These are phyloP conservation scores for Phyto melanocephala DNA, from an alignment of 2,888 invertebrate genomes.

Conservation along the genomic window DNA sequence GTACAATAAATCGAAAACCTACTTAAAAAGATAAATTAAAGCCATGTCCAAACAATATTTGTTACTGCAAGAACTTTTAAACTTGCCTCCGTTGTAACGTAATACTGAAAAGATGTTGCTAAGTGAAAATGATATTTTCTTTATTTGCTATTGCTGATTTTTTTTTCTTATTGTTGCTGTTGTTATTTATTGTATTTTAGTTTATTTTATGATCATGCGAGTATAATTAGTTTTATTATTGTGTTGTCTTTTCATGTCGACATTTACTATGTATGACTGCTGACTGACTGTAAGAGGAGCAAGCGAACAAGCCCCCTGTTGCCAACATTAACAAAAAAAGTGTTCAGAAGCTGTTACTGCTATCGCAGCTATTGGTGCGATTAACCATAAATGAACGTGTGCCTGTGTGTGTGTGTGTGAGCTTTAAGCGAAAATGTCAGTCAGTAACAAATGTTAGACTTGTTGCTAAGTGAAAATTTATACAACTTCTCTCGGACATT, in stretches of 20 bases:
- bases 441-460: conserved; percentile 18
- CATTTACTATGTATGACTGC: no score
- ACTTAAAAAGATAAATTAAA: no score
- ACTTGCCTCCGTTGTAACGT: background rate
- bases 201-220: conserved; percentile 47
- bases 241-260: conserved; percentile 16
- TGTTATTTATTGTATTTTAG: conserved; percentile 33
- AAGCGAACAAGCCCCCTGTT: conserved; percentile 34
- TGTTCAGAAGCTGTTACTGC: conserved; percentile 25
- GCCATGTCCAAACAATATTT: no score
- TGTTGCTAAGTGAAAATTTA: conserved; percentile 61
- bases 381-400: background rate
- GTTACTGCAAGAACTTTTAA: background rate
- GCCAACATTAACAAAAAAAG: conserved; percentile 35
- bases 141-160: background rate
- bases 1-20: no score
- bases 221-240: conserved; percentile 44
- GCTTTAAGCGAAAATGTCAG: conserved; percentile 4
- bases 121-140: conserved; percentile 27
- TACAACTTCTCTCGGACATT: conserved; percentile 50
- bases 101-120: conserved; percentile 41
- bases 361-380: background rate
- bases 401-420: background rate
- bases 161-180: background rate
- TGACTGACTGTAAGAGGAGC: conserved; percentile 12